Conservation (phyloP, 2,888 invertebrate species). For the Rotaria socialis region DNA sequence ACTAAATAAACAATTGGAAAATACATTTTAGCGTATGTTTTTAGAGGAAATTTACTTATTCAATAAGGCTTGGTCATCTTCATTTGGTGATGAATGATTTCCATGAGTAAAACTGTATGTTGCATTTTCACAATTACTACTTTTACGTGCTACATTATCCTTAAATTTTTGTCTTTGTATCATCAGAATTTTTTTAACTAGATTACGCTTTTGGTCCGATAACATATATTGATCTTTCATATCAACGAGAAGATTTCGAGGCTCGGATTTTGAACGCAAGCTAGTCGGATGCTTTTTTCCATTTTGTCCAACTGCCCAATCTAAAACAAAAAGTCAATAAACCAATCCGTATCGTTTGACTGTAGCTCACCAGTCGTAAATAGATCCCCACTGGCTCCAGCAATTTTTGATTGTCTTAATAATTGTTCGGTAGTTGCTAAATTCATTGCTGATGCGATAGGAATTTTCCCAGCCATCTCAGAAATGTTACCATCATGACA, state of each 20-base stretch:
- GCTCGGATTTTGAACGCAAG: background rate
- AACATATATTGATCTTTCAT: background rate
- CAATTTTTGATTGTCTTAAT: background rate
- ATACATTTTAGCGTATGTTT: too few species aligned
- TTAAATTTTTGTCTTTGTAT: slow-evolving; percentile 19
- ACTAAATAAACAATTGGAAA: background rate
- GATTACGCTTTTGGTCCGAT: background rate
- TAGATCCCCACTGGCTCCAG: background rate
- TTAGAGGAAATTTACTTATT: background rate
- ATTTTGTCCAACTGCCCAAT: background rate
- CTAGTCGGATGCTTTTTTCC: background rate
- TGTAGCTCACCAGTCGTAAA: background rate
- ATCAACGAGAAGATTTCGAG: background rate
- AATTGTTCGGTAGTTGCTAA: background rate
- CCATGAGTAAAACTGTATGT: background rate
- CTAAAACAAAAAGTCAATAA: background rate
- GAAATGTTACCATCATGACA: background rate
- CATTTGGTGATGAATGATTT: background rate
- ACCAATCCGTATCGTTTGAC: too few species aligned
- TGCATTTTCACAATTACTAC: background rate
- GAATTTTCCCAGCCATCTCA: background rate
- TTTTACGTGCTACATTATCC: slow-evolving; percentile 15
- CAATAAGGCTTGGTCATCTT: background rate
- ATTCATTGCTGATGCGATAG: background rate
- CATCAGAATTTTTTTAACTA: background rate